Evolutionary conservation across 2,888 invertebrate species (phyloP), one percentile per base, ranked within the genome.

Genomic region (Melinaea marsaeus): DNA sequence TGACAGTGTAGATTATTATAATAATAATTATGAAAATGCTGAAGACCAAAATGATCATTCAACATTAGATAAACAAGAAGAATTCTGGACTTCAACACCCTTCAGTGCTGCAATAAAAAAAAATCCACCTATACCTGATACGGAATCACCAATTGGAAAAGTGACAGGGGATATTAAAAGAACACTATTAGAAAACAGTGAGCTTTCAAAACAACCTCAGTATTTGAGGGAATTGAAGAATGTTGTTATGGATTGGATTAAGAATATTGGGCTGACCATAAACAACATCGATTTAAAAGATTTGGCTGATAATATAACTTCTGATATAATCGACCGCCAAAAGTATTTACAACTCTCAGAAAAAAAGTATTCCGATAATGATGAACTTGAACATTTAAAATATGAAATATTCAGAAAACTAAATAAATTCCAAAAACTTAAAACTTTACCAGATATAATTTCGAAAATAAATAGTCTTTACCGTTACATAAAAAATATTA

Each of bases 301-400:
- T 42, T 13, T 71, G 32, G 60, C 66, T 9, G 48, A 55, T 13
- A 35, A 51, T 22, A 61, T 69, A n/a, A 55, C 57, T 13, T 55
- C 48, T 45, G 67, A 69, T 55, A 54, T 65, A 54, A 35, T 65
- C 55, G 65, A 69, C 7, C 65, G 69, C 4, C 54, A 62, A 37
- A 67, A 64, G 60, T 69, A 67, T 46, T 64, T 69, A 47, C 60
- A 67, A 61, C 57, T 69, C 0, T 65, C 67, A 34, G 57, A 55
- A 32, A 63, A 32, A 5, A 57, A 48, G 13, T 57, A 54, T 6
- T 35, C 51, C 7, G 57, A 65, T 6, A 32, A 46, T 11, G 57
- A 65, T n/a, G 69, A 69, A 34, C n/a, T 69, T 9, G 69, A 69
- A 48, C 54, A 67, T 51, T 57, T 69, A 13, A 67, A 65, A 56